Percentiles rank a stretch among this genome's conserved stretches.
Evolutionary conservation across 2,888 invertebrate genomes (phyloP).

Genomic region (Slavum lentiscoides): DNA sequence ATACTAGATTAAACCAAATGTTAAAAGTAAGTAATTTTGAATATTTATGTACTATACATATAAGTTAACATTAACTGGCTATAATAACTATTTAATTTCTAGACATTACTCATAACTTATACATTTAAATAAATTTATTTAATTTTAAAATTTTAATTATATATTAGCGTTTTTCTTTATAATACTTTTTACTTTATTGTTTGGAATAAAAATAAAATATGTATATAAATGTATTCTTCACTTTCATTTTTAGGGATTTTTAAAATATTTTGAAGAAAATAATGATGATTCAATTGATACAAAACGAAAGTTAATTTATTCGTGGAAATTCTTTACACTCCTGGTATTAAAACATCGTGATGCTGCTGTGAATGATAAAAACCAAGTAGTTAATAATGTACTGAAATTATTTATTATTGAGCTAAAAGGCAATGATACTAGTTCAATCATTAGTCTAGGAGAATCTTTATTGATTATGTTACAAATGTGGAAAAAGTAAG

Average conservation of each 20-base stretch:
- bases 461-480: constrained; percentile 48
- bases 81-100: no score
- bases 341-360: constrained; percentile 40
- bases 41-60: neutral
- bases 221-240: neutral
- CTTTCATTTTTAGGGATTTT: constrained; percentile 37
- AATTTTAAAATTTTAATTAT: no score
- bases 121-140: neutral
- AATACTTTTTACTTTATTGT: no score
- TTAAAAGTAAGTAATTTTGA: constrained; percentile 32
- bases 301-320: constrained; percentile 45
- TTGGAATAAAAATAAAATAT: neutral
- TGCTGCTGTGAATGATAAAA: constrained; percentile 29
- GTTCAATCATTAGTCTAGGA: constrained; percentile 42
- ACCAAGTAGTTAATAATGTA: constrained; percentile 30
- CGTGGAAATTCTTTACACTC: constrained; percentile 44
- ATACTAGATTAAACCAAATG: constrained; percentile 43
- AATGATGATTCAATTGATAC: constrained; percentile 19
- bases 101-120: no score
- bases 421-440: constrained; percentile 36
- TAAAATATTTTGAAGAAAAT: constrained; percentile 39
- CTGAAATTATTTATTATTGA: constrained; percentile 46
- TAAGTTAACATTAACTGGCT: no score
- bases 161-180: no score
- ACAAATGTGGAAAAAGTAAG: constrained; percentile 46